Evolutionary conservation across 2,113 vertebrate species (phyloP).

Genomic region (Tachysurus vachellii): DNA sequence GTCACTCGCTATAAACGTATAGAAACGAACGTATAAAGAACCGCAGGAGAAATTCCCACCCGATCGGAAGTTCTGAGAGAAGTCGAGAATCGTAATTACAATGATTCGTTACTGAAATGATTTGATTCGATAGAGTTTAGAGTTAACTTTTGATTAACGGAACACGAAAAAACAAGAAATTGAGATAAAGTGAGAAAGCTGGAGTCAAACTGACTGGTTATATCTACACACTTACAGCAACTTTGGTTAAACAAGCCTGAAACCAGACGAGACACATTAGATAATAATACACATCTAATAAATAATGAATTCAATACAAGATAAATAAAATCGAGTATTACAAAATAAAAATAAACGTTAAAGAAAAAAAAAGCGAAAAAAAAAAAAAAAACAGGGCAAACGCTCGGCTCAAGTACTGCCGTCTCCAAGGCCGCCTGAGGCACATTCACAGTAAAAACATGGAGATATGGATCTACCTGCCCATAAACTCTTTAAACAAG

Average conservation of each 20-base stretch:
- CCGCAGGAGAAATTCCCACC: too few relatives aligned
- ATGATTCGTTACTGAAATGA: background rate
- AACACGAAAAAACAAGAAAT: background rate
- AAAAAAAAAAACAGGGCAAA: background rate
- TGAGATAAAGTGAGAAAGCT: background rate
- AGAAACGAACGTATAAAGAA: background rate
- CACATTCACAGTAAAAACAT: slow-evolving; percentile 25
- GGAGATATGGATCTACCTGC: background rate
- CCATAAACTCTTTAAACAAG: background rate
- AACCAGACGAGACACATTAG: background rate
- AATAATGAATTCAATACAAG: slow-evolving; percentile 19
- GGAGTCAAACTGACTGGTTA: background rate
- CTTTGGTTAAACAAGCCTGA: background rate
- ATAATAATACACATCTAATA: slow-evolving; percentile 25
- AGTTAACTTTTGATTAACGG: background rate
- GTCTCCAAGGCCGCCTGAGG: background rate
- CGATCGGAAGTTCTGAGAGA: background rate
- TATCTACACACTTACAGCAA: background rate
- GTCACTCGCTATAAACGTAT: background rate
- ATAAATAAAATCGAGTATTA: slow-evolving; percentile 24
- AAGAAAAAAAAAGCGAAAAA: too few relatives aligned
- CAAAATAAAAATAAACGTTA: background rate
- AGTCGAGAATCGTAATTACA: background rate
- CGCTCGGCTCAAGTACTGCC: background rate
- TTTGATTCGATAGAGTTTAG: background rate